A percentile compares a stretch with the other conserved stretches of the same genome.
These are phyloP conservation scores for Nomada lathburiana DNA, from an alignment of 2,888 invertebrate genomes.

Conservation along the genomic window DNA sequence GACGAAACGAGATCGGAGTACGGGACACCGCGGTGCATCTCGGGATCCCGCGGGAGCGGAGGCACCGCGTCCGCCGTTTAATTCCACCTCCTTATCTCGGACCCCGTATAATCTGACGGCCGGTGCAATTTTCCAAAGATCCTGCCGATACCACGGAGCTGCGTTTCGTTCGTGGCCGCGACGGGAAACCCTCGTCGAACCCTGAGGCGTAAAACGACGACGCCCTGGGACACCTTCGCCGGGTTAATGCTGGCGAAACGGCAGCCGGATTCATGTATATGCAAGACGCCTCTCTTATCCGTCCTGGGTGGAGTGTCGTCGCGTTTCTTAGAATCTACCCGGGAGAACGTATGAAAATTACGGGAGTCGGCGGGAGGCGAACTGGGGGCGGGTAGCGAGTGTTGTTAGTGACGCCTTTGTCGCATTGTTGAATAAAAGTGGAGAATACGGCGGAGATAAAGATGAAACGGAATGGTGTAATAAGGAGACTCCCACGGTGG, in stretches of 20 bases:
- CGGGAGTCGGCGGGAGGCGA: background rate
- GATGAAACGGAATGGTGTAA: too few relatives aligned
- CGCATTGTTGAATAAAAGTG: background rate
- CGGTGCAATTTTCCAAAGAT: conserved; percentile 54
- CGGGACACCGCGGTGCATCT: conserved; percentile 45
- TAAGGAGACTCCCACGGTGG: too few relatives aligned
- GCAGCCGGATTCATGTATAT: conserved; percentile 4
- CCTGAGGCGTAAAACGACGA: background rate
- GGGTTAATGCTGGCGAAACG: conserved; percentile 4
- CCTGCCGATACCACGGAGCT: conserved; percentile 37
- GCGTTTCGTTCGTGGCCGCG: background rate
- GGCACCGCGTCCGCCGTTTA: conserved; percentile 64
- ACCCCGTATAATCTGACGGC: conserved; percentile 50
- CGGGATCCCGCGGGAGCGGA: conserved; percentile 62
- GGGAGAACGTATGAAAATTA: background rate
- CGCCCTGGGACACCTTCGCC: background rate
- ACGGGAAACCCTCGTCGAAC: background rate
- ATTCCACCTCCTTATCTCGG: conserved; percentile 64
- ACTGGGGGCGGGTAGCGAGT: background rate
- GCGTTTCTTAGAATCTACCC: background rate
- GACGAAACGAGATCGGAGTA: conserved; percentile 18
- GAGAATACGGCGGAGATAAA: too few relatives aligned
- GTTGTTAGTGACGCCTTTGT: too few relatives aligned
- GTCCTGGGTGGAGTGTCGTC: background rate
- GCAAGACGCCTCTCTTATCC: conserved; percentile 8